These are phyloP conservation scores for Sturnus vulgaris DNA, from an alignment of 2,113 vertebrate species.

Conservation along the genomic window DNA sequence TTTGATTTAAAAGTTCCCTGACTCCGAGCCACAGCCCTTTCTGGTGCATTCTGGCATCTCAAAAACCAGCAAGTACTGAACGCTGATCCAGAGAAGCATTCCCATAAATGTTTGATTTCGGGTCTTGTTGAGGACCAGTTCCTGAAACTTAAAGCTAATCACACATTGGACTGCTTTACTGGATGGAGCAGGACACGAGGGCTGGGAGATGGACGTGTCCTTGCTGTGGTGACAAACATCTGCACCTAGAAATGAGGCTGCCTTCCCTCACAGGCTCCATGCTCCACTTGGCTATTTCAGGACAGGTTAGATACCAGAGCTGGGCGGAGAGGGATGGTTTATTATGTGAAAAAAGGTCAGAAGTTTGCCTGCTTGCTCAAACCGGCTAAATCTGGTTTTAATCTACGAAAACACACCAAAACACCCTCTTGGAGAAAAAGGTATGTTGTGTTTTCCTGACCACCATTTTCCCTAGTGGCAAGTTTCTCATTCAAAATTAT, in stretches of 20 bases:
- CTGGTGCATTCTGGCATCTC: neutral
- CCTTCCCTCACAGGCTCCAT: neutral
- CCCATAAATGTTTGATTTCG: neutral
- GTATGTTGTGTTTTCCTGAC: constrained; percentile 20
- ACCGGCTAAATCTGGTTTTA: constrained; percentile 34
- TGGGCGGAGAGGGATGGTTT: neutral
- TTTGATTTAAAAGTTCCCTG: neutral
- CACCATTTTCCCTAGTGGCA: neutral
- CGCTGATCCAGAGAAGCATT: neutral
- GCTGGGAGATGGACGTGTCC: rapidly evolving
- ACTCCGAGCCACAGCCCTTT: neutral
- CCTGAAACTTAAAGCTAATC: neutral
- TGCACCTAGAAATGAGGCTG: neutral
- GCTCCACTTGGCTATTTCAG: neutral
- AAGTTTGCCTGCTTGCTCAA: constrained; percentile 36
- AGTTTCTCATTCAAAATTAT: constrained; percentile 7
- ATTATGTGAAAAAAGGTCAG: constrained; percentile 31
- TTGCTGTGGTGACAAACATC: neutral
- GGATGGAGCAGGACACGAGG: neutral
- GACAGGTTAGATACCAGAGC: neutral
- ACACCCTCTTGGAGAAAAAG: neutral
- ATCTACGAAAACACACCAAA: constrained; percentile 9
- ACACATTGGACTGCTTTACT: neutral
- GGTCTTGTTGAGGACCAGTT: neutral
- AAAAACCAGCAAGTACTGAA: neutral